A percentile compares a stretch with the other conserved stretches of the same genome.
phyloP scores from a whole-genome alignment of 2,797 vertebrate genomes.

The Lindbergichthys nudifrons region DNA sequence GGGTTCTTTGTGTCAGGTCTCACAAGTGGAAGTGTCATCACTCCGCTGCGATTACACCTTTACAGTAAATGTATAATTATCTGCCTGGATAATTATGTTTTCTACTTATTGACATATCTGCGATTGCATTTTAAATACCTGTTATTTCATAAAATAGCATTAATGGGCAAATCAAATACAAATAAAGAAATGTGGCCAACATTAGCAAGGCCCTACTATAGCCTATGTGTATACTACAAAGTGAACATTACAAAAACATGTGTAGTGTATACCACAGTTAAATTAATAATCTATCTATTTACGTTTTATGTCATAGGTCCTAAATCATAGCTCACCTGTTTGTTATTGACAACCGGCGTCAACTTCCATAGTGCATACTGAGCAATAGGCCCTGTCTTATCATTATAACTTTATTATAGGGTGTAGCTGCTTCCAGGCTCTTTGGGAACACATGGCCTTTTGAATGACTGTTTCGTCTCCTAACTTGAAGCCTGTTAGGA shows the following conservation, averaged over 20 bases:
- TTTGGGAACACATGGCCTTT: not conserved
- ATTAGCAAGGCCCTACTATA: not conserved
- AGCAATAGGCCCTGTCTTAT: conserved; percentile 6
- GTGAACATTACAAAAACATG: not conserved
- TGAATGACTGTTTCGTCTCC: not conserved
- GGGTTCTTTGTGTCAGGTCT: conserved; percentile 83
- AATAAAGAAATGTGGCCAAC: not conserved
- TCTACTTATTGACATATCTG: not conserved
- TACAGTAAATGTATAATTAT: not conserved
- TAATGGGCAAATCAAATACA: not conserved
- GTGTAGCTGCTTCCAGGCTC: conserved; percentile 15
- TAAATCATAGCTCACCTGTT: conserved; percentile 16
- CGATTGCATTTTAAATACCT: not conserved
- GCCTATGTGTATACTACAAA: not conserved
- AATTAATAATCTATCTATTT: not conserved
- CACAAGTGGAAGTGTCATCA: conserved; percentile 66
- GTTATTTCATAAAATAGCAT: not conserved
- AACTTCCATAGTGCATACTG: conserved; percentile 28
- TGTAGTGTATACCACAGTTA: not conserved
- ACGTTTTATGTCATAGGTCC: not conserved
- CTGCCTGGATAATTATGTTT: not conserved
- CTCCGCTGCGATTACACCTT: conserved; percentile 27
- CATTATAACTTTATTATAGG: conserved; percentile 28
- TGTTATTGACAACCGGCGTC: conserved; percentile 10
- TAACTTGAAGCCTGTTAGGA: not conserved